phyloP scores from a whole-genome alignment of 2,888 invertebrate species.

The Oligia fasciuncula region DNA sequence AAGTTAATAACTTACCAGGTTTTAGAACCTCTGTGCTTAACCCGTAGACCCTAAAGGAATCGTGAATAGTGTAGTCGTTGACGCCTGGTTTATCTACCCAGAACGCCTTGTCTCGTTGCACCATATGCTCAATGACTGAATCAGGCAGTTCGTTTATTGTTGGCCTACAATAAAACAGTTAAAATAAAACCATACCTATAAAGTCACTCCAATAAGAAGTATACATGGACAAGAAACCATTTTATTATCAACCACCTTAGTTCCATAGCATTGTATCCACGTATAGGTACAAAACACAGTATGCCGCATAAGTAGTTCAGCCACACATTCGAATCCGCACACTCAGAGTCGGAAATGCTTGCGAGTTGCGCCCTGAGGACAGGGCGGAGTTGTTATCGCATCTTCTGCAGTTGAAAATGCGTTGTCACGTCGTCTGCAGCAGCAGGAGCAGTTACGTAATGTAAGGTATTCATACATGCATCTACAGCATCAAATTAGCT shows the following conservation, averaged over 20 bases:
- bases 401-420: background rate
- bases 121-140: slow-evolving; percentile 86
- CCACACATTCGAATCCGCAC: background rate
- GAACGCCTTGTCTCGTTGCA: slow-evolving; percentile 84
- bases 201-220: background rate
- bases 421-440: background rate
- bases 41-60: slow-evolving; percentile 84
- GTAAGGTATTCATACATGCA: background rate
- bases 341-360: background rate
- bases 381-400: no score
- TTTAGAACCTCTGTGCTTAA: slow-evolving; percentile 77
- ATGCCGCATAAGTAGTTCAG: background rate
- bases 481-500: background rate
- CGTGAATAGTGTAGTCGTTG: slow-evolving; percentile 88
- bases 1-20: slow-evolving; percentile 73
- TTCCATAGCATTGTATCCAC: background rate
- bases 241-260: background rate
- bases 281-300: background rate
- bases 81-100: slow-evolving; percentile 90
- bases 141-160: slow-evolving; percentile 85
- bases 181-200: background rate
- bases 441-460: background rate
- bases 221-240: background rate
- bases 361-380: no score
- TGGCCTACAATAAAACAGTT: slow-evolving; percentile 70